Base-by-base conservation (phyloP, 2,888 invertebrate species). In the Caenorhabditis sp. region DNA sequence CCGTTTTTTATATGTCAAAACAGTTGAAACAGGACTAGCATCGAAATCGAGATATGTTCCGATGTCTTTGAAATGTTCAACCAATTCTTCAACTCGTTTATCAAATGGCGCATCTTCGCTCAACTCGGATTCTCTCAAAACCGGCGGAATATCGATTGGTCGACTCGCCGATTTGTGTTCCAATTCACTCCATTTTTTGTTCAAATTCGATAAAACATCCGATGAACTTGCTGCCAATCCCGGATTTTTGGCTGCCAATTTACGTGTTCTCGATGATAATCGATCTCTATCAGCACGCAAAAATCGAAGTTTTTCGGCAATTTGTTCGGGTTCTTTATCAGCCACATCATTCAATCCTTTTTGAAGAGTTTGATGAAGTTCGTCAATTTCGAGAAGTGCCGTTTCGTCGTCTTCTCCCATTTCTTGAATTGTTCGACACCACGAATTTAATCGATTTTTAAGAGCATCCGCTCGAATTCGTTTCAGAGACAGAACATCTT, bases 361-460 rank as follows among this genome's bases (percentile, higher is more conserved):
- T 49, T 76, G 58, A 10, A 76, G 23, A 10, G 59, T 78, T 12
- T 75, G 78, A 58, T 83, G 79, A 24, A 83, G 55, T 24, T 81
- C 75, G 58, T 84, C 82, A 37, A 83, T 80, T 27, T 81, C 77
- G 24, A 82, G 58, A 5, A 82, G 77, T 5, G 78, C 76, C 0
- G 68, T 64, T 43, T 82, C 82, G 19, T 78, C 78, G 60, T 82
- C 82, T n/a, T 79, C 81, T 5, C 75, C 75, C 82, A 82, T 82
- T 49, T 79, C 79, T 58, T 76, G 74, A 51, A 78, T 66, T 1
- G 80, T 75, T 4, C 73, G 60, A 27, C 70, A 71, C 79, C 79
- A 80, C 14, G 76, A 75, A 53, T 81, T 78, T 17, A 81, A 69
- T 24, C 79, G 69, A 31, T 76, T 69, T 49, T 81, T 81, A 21